Conservation (phyloP, 2,797 vertebrate genomes). For the Neostethus bicornis region DNA sequence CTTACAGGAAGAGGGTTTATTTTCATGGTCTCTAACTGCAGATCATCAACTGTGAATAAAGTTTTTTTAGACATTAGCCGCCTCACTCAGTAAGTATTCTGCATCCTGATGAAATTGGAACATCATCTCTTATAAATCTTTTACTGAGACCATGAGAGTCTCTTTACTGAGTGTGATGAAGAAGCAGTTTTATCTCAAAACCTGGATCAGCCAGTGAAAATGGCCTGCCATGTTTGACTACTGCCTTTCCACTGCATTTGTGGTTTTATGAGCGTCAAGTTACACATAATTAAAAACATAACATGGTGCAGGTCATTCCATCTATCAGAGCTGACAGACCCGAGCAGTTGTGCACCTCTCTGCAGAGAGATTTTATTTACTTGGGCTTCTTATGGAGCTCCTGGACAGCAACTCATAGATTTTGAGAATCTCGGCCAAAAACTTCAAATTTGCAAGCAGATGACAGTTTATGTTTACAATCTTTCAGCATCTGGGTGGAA, state of each 20-base stretch:
- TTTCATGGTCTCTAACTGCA: conserved; percentile 58
- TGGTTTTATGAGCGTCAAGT: conserved; percentile 44
- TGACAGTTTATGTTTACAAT: conserved; percentile 59
- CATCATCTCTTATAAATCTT: conserved; percentile 13
- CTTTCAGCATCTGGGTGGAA: conserved; percentile 41
- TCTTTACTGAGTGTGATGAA: too few relatives aligned
- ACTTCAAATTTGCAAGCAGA: conserved; percentile 43
- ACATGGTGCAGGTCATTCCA: conserved; percentile 7
- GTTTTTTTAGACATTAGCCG: conserved; percentile 31
- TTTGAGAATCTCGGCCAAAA: conserved; percentile 26
- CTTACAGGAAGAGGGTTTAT: too few relatives aligned
- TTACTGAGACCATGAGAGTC: too few relatives aligned
- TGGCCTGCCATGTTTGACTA: conserved; percentile 14
- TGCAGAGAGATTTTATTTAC: conserved; percentile 16
- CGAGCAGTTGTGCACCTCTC: not conserved
- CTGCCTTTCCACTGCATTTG: conserved; percentile 25
- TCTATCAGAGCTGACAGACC: conserved; percentile 4
- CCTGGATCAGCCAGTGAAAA: conserved; percentile 5
- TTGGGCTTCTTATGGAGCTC: conserved; percentile 4
- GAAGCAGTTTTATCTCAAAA: conserved; percentile 13
- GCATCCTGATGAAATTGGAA: conserved; percentile 19
- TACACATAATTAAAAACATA: conserved; percentile 46
- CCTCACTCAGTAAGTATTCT: conserved; percentile 17
- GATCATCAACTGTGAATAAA: conserved; percentile 54
- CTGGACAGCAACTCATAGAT: conserved; percentile 1